Evolutionary conservation across 2,113 vertebrate genomes (phyloP).

Genomic region (Rostratula benghalensis): DNA sequence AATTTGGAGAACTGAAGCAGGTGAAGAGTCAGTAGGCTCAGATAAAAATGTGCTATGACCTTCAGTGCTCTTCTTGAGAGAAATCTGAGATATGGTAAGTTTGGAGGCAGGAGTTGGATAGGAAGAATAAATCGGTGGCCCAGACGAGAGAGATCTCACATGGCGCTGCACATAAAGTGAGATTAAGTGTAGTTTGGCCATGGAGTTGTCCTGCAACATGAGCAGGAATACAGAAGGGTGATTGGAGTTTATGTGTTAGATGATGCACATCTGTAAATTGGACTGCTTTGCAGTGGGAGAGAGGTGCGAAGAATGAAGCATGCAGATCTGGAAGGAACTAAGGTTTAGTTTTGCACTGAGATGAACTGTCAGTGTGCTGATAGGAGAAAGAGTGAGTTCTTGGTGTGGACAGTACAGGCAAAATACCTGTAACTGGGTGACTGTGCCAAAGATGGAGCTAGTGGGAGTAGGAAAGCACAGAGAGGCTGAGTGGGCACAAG

Average conservation of each 20-base stretch:
- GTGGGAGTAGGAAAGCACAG: background rate
- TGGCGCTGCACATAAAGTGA: background rate
- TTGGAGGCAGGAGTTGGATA: background rate
- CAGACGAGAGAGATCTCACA: background rate
- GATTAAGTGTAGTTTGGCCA: background rate
- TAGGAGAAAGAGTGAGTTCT: background rate
- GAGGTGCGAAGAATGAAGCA: background rate
- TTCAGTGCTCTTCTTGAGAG: background rate
- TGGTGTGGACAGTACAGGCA: background rate
- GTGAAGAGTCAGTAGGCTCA: background rate
- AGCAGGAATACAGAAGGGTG: background rate
- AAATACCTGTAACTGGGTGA: background rate
- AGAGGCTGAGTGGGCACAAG: fast-evolving
- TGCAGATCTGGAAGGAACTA: background rate
- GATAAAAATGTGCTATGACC: background rate
- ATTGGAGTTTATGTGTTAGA: background rate
- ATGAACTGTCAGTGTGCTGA: background rate
- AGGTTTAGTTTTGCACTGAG: background rate
- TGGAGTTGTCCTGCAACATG: background rate
- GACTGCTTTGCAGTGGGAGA: background rate
- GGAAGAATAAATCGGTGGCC: background rate
- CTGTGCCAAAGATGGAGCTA: background rate
- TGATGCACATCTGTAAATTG: background rate
- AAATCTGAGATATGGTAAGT: background rate
- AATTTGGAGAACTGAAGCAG: background rate